Conservation (phyloP, 1,140 invertebrate species). For the Hermatobates lingyangjiaoensis region DNA sequence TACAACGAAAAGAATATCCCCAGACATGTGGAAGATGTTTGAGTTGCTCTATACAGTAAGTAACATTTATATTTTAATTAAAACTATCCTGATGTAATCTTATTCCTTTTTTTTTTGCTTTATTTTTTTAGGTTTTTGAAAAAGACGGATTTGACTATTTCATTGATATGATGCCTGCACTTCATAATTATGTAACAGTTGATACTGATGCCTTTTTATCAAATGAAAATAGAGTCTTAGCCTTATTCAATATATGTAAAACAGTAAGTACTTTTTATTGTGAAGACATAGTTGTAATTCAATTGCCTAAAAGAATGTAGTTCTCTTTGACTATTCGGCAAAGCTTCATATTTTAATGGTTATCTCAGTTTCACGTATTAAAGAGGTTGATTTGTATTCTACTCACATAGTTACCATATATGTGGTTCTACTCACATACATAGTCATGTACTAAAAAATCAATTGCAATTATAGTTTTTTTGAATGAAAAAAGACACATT, state of each 20-base stretch:
- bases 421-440: too few species aligned
- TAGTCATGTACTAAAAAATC: too few species aligned
- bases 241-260: constrained; percentile 93
- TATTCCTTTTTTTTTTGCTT: constrained; percentile 2
- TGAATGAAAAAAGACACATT: too few species aligned
- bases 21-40: constrained; percentile 91
- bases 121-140: constrained; percentile 51
- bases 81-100: neutral
- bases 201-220: constrained; percentile 84
- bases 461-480: too few species aligned
- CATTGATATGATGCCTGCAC: constrained; percentile 94
- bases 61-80: constrained; percentile 9
- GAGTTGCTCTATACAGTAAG: constrained; percentile 61
- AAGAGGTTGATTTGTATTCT: too few species aligned
- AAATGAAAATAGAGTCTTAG: constrained; percentile 71
- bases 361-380: too few species aligned
- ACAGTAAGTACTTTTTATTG: constrained; percentile 37
- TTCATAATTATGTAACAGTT: constrained; percentile 94
- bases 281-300: too few species aligned
- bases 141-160: constrained; percentile 94
- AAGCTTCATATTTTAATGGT: too few species aligned
- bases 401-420: too few species aligned
- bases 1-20: constrained; percentile 69
- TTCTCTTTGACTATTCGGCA: too few species aligned
- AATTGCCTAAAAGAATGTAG: too few species aligned